Evolutionary conservation across 2,113 vertebrate genomes (phyloP), one percentile per base, ranked within the genome.

Genomic region (Semnopithecus entellus): DNA sequence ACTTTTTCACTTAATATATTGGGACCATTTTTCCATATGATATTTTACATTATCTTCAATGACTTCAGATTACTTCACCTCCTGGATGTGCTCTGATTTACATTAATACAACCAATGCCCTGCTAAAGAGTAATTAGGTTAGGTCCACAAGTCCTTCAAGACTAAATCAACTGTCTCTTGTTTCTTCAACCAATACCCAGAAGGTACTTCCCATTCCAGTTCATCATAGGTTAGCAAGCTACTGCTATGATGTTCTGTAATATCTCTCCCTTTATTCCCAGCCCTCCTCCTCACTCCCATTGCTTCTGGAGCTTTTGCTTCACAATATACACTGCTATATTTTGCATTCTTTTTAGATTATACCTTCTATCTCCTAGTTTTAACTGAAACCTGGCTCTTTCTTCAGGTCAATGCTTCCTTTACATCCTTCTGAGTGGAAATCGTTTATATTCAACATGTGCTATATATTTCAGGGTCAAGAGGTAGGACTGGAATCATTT

Each of bases 51-150:
- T 70, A 38, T 50, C 92, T 91, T 96, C 64, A 92, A 80, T 89
- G 79, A 50, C 30, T 79, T 85, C 25, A 85, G 20, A 59, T 78
- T 52, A 72, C 12, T 93, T 79, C 8, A 45, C 50, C 52, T 93
- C 64, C 59, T 89, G 20, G 27, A 79, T 38, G 25, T 7, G 55
- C n/a, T 88, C 85, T 85, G 66, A 79, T 50, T 45, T 84, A 30
- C 27, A 64, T 64, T 64, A 64, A 64, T 81, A 83, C 55, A 92
- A 75, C 22, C 55, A 82, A 10, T 64, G 22, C 35, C 7, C 2
- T 75, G 90, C 11, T 73, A n/a, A 95, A 90, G 55, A 95, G 27
- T 72, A 72, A 64, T 90, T 89, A 73, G 18, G 40, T 61, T 92
- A 85, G 64, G 17, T 64, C 8, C n/a, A 85, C 40, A 93, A 59